Evolutionary conservation across 2,113 vertebrate species (phyloP).

Genomic region (Brachypteracias leptosomus): DNA sequence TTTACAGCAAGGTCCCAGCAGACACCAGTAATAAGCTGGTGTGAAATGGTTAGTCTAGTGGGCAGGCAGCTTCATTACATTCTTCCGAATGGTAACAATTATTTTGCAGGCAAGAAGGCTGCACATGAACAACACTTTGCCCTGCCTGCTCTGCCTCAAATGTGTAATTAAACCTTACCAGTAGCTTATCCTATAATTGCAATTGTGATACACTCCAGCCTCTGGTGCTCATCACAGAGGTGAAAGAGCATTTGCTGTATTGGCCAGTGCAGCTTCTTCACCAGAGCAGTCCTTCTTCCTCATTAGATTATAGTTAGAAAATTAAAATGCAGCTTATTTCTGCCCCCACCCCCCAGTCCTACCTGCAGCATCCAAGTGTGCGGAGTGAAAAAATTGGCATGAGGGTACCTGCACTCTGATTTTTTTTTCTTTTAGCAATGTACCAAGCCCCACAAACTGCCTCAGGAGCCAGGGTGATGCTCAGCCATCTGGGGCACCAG

Average conservation of each 20-base stretch:
- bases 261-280: not conserved
- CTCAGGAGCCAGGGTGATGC: not conserved
- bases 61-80: not conserved
- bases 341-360: not conserved
- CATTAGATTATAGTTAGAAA: not conserved
- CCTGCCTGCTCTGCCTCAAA: constrained; percentile 3
- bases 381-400: not conserved
- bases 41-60: not conserved
- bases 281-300: not conserved
- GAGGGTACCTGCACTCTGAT: not conserved
- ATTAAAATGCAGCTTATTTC: not conserved
- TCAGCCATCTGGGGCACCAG: not conserved
- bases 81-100: not conserved
- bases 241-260: not conserved
- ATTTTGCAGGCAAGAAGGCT: not conserved
- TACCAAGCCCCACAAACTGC: not conserved
- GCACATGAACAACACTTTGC: not conserved
- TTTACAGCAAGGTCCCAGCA: not conserved
- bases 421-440: not conserved
- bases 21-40: not conserved
- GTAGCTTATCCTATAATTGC: constrained; percentile 8
- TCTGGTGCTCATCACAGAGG: not conserved
- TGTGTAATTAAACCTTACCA: constrained; percentile 14
- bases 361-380: not conserved
- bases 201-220: not conserved